Evolutionary conservation across 2,888 invertebrate genomes (phyloP).

Genomic region (Saturnia japonica): DNA sequence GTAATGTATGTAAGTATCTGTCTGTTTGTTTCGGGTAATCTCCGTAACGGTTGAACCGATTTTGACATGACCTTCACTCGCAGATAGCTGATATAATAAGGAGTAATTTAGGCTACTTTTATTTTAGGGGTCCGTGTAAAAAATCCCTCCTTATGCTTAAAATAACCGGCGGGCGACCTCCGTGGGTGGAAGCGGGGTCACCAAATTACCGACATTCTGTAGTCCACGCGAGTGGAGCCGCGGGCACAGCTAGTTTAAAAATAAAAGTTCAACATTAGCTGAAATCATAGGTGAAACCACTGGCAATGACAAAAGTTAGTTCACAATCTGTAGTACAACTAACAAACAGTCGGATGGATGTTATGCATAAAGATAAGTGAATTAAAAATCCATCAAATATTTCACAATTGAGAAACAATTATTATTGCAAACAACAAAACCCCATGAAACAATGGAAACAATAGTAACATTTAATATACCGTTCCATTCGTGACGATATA

Average conservation of each 20-base stretch:
- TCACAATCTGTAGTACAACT: neutral
- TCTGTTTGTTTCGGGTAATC: too few species aligned
- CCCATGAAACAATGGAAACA: conserved; percentile 29
- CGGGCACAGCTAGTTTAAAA: neutral
- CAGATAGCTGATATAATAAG: too few species aligned
- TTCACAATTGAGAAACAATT: conserved; percentile 17
- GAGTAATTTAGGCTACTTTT: too few species aligned
- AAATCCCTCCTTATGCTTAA: too few species aligned
- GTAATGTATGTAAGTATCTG: too few species aligned
- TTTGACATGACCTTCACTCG: too few species aligned
- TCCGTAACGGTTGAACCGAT: too few species aligned
- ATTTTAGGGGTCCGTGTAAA: too few species aligned
- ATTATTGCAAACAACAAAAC: conserved; percentile 25
- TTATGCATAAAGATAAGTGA: neutral
- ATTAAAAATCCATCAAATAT: conserved; percentile 20
- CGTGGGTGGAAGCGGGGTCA: too few species aligned
- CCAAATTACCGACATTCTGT: too few species aligned
- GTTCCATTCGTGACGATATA: conserved; percentile 59
- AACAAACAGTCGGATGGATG: neutral
- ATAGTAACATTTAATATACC: conserved; percentile 28
- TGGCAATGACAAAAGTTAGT: neutral
- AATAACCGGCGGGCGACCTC: too few species aligned
- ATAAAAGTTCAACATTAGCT: neutral
- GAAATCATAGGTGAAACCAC: neutral
- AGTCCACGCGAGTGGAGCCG: too few species aligned